phyloP scores from a whole-genome alignment of 2,113 vertebrate genomes.

The Oreotrochilus melanogaster region DNA sequence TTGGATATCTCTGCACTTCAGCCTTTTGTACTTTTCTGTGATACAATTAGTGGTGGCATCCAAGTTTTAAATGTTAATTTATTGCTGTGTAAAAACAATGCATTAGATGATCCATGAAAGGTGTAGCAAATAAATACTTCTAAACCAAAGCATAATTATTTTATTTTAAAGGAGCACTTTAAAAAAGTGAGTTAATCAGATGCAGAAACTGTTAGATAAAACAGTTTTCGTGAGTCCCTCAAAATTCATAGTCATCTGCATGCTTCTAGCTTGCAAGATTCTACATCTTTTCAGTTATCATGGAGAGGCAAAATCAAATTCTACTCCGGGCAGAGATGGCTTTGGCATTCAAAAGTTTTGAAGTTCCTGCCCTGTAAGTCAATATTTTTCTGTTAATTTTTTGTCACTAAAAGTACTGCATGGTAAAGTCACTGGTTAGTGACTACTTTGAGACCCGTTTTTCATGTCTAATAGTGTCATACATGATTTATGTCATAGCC shows the following conservation, averaged over 20 bases:
- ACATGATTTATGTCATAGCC: neutral
- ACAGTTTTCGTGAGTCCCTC: neutral
- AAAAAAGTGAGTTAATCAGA: neutral
- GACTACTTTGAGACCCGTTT: neutral
- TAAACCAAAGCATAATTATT: neutral
- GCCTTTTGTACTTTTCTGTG: neutral
- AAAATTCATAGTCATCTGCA: neutral
- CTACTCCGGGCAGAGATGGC: neutral
- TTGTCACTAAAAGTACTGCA: neutral
- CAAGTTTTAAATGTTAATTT: neutral
- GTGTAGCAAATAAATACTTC: neutral
- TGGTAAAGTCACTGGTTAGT: neutral
- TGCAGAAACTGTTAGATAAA: neutral
- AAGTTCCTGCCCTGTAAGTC: neutral
- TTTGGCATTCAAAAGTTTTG: neutral
- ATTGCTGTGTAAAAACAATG: neutral
- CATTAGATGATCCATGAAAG: neutral
- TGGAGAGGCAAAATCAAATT: neutral
- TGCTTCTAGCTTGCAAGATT: neutral
- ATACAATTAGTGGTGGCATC: neutral
- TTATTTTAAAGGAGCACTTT: neutral
- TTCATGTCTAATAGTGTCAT: neutral
- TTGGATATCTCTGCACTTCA: neutral
- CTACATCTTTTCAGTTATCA: neutral
- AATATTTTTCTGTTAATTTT: conserved; percentile 6